Conservation (phyloP, 2,888 invertebrate species). For the Xylocampa areola region DNA sequence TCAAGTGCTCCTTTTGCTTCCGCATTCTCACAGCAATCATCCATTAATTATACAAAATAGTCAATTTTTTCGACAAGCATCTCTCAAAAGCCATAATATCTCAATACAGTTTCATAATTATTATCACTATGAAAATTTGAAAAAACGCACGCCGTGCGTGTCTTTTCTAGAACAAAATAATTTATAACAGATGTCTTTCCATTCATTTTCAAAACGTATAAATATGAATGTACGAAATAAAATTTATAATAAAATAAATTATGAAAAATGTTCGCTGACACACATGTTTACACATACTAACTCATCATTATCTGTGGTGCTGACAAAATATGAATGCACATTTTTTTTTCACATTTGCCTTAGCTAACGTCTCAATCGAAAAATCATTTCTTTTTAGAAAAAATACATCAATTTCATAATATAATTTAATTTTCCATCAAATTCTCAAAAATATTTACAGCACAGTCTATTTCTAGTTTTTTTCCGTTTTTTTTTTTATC, state of each 20-base stretch:
- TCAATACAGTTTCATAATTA: slow-evolving; percentile 40
- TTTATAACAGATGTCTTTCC: slow-evolving; percentile 49
- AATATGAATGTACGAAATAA: slow-evolving; percentile 55
- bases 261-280: slow-evolving; percentile 39
- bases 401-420: slow-evolving; percentile 73
- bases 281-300: slow-evolving; percentile 40
- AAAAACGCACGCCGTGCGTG: slow-evolving; percentile 35
- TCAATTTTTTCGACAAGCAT: slow-evolving; percentile 42
- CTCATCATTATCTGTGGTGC: slow-evolving; percentile 64
- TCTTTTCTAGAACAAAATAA: slow-evolving; percentile 33
- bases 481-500: slow-evolving; percentile 59
- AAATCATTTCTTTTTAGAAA: slow-evolving; percentile 71
- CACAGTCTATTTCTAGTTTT: slow-evolving; percentile 72
- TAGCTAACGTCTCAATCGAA: slow-evolving; percentile 67
- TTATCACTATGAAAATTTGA: slow-evolving; percentile 38
- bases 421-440: slow-evolving; percentile 59
- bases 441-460: slow-evolving; percentile 74
- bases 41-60: slow-evolving; percentile 46
- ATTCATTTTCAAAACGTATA: slow-evolving; percentile 26
- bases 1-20: slow-evolving; percentile 33
- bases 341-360: slow-evolving; percentile 61
- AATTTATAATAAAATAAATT: slow-evolving; percentile 52
- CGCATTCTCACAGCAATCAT: slow-evolving; percentile 31
- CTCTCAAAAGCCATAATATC: slow-evolving; percentile 54
- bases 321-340: slow-evolving; percentile 72